A percentile compares a stretch with the other conserved stretches of the same genome.
These are phyloP conservation scores for Acanthisitta chloris DNA, from an alignment of 2,113 vertebrate species.

Conservation along the genomic window DNA sequence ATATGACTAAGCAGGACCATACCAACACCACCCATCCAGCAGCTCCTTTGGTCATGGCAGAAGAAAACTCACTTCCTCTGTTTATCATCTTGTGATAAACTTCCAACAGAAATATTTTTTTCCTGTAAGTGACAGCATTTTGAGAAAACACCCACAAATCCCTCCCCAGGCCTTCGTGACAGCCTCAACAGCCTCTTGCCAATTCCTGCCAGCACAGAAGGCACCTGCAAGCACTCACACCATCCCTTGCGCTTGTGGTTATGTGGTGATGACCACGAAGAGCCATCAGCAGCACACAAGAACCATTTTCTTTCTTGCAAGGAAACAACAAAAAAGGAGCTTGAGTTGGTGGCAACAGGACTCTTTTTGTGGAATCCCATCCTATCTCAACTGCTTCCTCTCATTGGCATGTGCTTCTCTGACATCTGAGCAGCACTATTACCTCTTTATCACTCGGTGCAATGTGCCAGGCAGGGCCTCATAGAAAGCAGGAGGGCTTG, in stretches of 20 bases:
- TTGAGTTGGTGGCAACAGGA: not conserved
- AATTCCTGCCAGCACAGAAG: not conserved
- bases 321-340: not conserved
- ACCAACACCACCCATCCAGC: not conserved
- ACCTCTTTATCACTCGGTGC: fast-evolving
- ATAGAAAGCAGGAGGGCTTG: fast-evolving
- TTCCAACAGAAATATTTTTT: not conserved
- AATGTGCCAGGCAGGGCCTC: not conserved
- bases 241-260: fast-evolving
- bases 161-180: not conserved
- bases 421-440: not conserved
- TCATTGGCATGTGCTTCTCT: not conserved
- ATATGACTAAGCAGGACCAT: not conserved
- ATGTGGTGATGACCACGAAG: fast-evolving
- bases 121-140: not conserved
- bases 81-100: not conserved
- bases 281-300: not conserved
- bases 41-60: not conserved
- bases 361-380: not conserved
- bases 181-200: not conserved
- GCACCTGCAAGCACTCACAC: fast-evolving
- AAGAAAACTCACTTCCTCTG: not conserved
- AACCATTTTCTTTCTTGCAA: not conserved
- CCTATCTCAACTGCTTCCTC: not conserved
- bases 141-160: not conserved